Evolutionary conservation across 2,113 vertebrate species (phyloP).

Genomic region (Athene noctua): DNA sequence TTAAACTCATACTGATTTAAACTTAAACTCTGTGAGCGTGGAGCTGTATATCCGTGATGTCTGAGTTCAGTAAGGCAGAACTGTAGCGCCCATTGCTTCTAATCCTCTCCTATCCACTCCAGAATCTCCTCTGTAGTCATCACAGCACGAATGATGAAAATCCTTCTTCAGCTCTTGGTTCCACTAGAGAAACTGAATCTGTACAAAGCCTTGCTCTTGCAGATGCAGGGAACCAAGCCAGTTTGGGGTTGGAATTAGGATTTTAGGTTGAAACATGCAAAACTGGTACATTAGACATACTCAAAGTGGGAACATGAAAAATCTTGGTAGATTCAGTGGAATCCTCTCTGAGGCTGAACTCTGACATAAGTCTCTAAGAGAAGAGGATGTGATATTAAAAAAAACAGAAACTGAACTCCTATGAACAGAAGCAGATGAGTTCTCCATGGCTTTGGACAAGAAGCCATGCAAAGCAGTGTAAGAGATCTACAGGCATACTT

Average conservation of each 20-base stretch:
- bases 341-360: background rate
- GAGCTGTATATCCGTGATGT: background rate
- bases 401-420: background rate
- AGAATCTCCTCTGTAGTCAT: background rate
- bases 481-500: background rate
- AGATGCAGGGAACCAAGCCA: background rate
- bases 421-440: background rate
- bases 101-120: background rate
- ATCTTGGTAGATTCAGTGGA: background rate
- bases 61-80: background rate
- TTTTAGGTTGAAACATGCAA: background rate
- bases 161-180: background rate
- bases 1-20: too few species aligned
- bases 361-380: background rate
- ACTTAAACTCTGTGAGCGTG: background rate
- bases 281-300: background rate
- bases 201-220: background rate
- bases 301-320: background rate
- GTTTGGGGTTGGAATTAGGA: background rate
- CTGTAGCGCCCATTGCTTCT: background rate
- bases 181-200: background rate
- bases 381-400: background rate
- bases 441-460: background rate
- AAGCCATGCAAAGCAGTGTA: background rate
- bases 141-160: background rate